A percentile compares a stretch with the other conserved stretches of the same genome.
Evolutionary conservation across 2,797 vertebrate genomes (phyloP).

Genomic region (Micromesistius poutassou): DNA sequence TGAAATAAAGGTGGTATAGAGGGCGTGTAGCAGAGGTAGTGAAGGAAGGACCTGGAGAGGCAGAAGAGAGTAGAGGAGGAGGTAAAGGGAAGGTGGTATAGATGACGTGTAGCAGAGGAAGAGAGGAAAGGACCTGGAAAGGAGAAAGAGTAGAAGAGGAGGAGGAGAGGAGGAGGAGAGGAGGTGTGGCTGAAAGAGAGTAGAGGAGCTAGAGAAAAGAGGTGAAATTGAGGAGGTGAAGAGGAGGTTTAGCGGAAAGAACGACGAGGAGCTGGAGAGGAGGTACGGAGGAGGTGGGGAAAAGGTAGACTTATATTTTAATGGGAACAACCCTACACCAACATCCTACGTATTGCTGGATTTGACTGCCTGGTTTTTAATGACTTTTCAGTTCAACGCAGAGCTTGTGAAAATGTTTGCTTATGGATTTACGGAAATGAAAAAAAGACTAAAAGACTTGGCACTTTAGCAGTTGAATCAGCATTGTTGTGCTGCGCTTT

Average conservation of each 20-base stretch:
- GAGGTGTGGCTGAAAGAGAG: too few relatives aligned
- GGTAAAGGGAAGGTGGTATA: too few relatives aligned
- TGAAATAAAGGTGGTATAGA: too few relatives aligned
- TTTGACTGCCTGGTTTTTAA: not conserved
- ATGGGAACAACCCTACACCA: not conserved
- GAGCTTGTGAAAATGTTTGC: not conserved
- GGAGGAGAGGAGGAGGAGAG: not conserved
- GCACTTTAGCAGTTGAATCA: not conserved
- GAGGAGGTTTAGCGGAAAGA: too few relatives aligned
- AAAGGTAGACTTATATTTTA: not conserved
- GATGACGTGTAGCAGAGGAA: too few relatives aligned
- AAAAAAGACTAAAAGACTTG: too few relatives aligned
- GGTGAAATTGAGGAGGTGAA: too few relatives aligned
- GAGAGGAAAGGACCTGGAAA: too few relatives aligned
- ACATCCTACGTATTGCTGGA: not conserved
- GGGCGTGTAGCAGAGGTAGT: too few relatives aligned
- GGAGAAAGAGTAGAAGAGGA: not conserved
- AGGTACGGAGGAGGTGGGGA: not conserved
- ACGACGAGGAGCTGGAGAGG: not conserved
- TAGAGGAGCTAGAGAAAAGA: too few relatives aligned
- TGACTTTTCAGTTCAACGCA: not conserved
- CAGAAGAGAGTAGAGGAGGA: too few relatives aligned
- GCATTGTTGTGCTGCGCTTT: not conserved
- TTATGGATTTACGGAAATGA: not conserved
- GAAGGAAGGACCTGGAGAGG: too few relatives aligned